Base-by-base conservation (phyloP, 2,888 invertebrate species). In the Myopa tessellatipennis region DNA sequence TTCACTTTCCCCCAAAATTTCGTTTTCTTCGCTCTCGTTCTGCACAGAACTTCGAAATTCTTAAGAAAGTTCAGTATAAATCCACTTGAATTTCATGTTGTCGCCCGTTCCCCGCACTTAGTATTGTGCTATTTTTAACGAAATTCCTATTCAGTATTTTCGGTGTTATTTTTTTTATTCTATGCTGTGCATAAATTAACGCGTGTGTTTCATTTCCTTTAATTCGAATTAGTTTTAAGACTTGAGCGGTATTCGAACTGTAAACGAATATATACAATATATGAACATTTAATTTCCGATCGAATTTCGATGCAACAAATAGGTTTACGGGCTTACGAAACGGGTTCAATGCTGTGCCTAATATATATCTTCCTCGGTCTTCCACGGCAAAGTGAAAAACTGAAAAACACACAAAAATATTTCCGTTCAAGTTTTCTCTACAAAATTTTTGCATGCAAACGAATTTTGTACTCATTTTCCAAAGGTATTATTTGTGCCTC, bases 121-220 rank as follows among this genome's bases (percentile, higher is more conserved):
- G 68, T 69, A 45, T 69, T 50, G 58, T 69, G 75, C 75, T 75
- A 75, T 75, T 75, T 75, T 75, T 75, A 75, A 75, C 78, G 83
- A 83, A 83, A 85, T 79, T 83, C 84, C 73, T 61, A 72, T 80
- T 77, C 78, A 18, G 63, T 77, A 69, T 67, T 74, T 61, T 79
- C 55, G 70, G 40, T 79, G 71, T 79, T 82, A 76, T 79, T 74
- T 77, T 65, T 75, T 12, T 55, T 52, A 72, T 77, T 74, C 7
- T 72, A 60, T 72, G 58, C 63, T 63, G 65, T 74, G 74, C 67
- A 76, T 65, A 75, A 75, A 75, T 75, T 60, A 65, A 71, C 70
- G 71, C 60, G 71, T 50, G 14, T 67, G 45, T 50, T 45, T 74
- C 52, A 45, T 50, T 72, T 16, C 8, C 14, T 74, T 71, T 67